Base-by-base conservation (phyloP, 1,140 invertebrate species). In the Paracyclopina nana region DNA sequence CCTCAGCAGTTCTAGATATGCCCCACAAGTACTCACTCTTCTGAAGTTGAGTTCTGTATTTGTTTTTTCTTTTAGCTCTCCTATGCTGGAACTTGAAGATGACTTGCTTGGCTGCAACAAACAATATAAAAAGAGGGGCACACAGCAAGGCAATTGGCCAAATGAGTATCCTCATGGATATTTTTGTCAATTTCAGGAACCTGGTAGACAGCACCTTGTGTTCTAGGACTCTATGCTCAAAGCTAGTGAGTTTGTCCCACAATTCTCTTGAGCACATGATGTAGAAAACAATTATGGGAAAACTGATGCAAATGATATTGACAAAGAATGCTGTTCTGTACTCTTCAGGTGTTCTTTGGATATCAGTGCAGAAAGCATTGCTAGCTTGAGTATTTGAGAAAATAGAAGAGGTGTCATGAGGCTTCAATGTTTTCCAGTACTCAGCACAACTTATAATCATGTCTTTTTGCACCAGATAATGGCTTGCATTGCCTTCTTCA, bases 1-100 rank as follows among this genome's bases (percentile, higher is more conserved):
- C 45, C 28, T 48, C 45, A 4, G 45, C 45, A 48, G 20, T 48
- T 40, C 45, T 11, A 12, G 45, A 28, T 16, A 48, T 48, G n/a
- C 45, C 45, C 45, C 45, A 48, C 20, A 48, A 30, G 27, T 25
- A 48, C 30, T 48, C 45, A 31, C 45, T 48, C 30, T 48, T 48
- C 12, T 27, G 45, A 6, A 48, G 14, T 12, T 48, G 45, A 28
- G 27, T 27, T 4, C 45, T 11, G 14, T 28, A 48, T 3, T 28
- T 9, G 16, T 48, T 48, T 14, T 48, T 48, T 18, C 30, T 22
- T 4, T 26, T 48, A 28, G 45, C 45, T 20, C 45, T 27, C 27
- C 20, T 14, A 27, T 48, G 45, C 11, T 28, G 16, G n/a, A 48
- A 48, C 25, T 48, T 48, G 45, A n/a, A 48, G 28, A 28, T 28